These are phyloP conservation scores for Pristionchus japonicus DNA, from an alignment of 2,888 invertebrate genomes.

Conservation along the genomic window DNA sequence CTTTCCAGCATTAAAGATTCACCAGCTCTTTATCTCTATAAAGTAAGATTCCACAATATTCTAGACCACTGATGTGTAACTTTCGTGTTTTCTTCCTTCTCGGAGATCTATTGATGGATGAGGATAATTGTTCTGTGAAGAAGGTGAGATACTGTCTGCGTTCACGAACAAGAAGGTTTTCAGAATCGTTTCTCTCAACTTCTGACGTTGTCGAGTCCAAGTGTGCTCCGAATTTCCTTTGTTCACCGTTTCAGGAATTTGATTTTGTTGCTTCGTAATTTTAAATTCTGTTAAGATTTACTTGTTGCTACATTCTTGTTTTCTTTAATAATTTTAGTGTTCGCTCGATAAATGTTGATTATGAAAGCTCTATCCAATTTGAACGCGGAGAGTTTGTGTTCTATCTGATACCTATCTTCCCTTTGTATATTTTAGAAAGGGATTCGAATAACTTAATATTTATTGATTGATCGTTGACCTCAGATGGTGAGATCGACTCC, in stretches of 20 bases:
- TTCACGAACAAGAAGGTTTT: too few relatives aligned
- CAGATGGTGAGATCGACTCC: not conserved
- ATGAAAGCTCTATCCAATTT: not conserved
- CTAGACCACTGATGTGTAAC: too few relatives aligned
- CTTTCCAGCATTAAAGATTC: too few relatives aligned
- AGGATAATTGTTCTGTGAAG: too few relatives aligned
- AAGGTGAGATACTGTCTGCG: too few relatives aligned
- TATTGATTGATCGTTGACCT: not conserved
- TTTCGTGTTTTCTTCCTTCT: too few relatives aligned
- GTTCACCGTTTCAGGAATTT: not conserved
- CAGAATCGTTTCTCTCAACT: too few relatives aligned
- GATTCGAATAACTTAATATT: not conserved
- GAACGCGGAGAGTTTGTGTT: not conserved
- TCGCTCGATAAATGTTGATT: not conserved
- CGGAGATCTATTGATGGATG: too few relatives aligned
- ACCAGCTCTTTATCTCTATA: too few relatives aligned
- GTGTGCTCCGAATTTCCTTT: too few relatives aligned
- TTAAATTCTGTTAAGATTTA: not conserved
- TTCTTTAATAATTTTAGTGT: not conserved
- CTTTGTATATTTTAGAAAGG: not conserved
- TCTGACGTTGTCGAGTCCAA: too few relatives aligned
- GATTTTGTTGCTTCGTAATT: not conserved
- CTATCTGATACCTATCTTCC: not conserved
- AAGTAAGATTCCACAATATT: too few relatives aligned
- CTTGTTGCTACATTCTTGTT: not conserved